Conservation (phyloP, 2,113 vertebrate genomes). For the Ctenodactylus gundi region DNA sequence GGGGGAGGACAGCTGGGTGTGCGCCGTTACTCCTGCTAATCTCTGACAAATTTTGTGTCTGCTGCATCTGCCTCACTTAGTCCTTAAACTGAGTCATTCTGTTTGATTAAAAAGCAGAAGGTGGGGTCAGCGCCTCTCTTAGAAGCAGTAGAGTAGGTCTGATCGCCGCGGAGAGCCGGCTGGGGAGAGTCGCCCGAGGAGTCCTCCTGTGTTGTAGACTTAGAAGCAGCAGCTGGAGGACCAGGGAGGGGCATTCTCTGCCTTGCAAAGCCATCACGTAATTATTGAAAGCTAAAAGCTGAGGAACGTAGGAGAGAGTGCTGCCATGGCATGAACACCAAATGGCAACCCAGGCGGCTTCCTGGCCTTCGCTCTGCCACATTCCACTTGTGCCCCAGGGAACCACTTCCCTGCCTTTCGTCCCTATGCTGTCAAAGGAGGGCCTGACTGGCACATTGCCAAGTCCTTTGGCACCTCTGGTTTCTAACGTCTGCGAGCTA, state of each 20-base stretch:
- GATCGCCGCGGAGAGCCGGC: not conserved
- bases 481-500: not conserved
- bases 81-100: not conserved
- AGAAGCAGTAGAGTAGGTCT: not conserved
- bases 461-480: not conserved
- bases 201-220: not conserved
- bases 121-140: not conserved
- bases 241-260: not conserved
- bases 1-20: not conserved
- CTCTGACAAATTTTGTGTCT: not conserved
- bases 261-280: not conserved
- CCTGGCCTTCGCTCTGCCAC: not conserved
- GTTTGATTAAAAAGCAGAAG: not conserved
- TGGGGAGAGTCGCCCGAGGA: not conserved
- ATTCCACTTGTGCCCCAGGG: not conserved
- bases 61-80: not conserved
- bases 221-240: not conserved
- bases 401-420: not conserved
- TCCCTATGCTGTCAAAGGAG: not conserved
- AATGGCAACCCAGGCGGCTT: not conserved
- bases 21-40: not conserved
- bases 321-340: not conserved
- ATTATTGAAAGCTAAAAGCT: not conserved
- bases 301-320: not conserved
- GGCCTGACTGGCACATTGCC: not conserved